These are phyloP conservation scores for Notothenia coriiceps DNA, from an alignment of 2,113 vertebrate genomes.

Conservation along the genomic window DNA sequence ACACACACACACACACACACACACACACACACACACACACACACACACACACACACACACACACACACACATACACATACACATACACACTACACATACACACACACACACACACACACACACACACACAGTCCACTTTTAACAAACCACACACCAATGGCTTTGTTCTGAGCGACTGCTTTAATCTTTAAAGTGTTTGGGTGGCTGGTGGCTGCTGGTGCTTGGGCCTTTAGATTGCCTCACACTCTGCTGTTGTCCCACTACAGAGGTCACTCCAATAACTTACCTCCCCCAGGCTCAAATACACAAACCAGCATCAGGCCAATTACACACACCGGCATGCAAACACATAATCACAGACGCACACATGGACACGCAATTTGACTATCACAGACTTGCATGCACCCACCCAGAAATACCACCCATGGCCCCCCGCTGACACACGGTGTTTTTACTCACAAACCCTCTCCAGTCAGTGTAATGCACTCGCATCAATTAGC, in stretches of 20 bases:
- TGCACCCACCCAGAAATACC: neutral
- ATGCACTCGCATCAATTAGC: constrained; percentile 69
- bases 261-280: constrained; percentile 78
- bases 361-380: constrained; percentile 5
- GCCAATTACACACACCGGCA: constrained; percentile 65
- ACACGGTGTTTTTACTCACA: constrained; percentile 1
- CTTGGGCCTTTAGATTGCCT: constrained; percentile 68
- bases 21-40: constrained; percentile 25
- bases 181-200: constrained; percentile 78
- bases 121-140: constrained; percentile 56
- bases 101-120: neutral
- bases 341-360: constrained; percentile 35
- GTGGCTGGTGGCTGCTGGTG: constrained; percentile 61
- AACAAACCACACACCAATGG: constrained; percentile 64
- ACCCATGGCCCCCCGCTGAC: neutral
- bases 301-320: constrained; percentile 64
- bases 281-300: constrained; percentile 58
- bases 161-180: constrained; percentile 74
- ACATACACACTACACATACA: too few species aligned
- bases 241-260: constrained; percentile 72
- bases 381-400: constrained; percentile 8
- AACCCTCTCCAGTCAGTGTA: constrained; percentile 40
- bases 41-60: too few species aligned
- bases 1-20: neutral
- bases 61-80: neutral